Percentiles rank a stretch among this genome's conserved stretches.
Conservation (phyloP, 1,140 invertebrate species). For the Danaus plexippus region DNA sequence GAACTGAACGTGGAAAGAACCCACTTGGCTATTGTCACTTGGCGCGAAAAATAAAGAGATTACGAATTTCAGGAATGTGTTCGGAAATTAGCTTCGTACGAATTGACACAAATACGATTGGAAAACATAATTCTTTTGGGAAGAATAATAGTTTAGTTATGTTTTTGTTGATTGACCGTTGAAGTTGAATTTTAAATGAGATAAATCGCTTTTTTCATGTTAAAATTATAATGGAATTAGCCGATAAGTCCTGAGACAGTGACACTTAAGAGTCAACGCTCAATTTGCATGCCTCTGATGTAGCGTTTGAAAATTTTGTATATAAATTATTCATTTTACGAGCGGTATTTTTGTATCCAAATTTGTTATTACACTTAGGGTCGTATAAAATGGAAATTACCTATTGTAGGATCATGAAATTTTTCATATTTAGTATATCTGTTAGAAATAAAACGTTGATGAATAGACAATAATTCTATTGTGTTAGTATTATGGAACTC, state of each 20-base stretch:
- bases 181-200: neutral
- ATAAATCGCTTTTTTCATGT: neutral
- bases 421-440: no score
- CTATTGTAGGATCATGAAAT: no score
- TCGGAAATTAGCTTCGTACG: neutral
- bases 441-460: no score
- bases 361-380: no score
- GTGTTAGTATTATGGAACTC: no score
- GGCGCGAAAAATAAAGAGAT: constrained; percentile 7
- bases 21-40: no score
- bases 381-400: no score
- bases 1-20: constrained; percentile 6
- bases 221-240: constrained; percentile 4
- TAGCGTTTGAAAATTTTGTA: constrained; percentile 5
- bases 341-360: neutral
- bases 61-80: neutral
- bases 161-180: no score
- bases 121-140: neutral
- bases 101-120: neutral
- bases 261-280: constrained; percentile 4
- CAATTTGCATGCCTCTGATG: constrained; percentile 4
- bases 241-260: neutral
- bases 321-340: constrained; percentile 9
- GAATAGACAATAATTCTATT: no score
- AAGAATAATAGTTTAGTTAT: neutral